Evolutionary conservation across 2,113 vertebrate species (phyloP).

Genomic region (Echinops telfairi): DNA sequence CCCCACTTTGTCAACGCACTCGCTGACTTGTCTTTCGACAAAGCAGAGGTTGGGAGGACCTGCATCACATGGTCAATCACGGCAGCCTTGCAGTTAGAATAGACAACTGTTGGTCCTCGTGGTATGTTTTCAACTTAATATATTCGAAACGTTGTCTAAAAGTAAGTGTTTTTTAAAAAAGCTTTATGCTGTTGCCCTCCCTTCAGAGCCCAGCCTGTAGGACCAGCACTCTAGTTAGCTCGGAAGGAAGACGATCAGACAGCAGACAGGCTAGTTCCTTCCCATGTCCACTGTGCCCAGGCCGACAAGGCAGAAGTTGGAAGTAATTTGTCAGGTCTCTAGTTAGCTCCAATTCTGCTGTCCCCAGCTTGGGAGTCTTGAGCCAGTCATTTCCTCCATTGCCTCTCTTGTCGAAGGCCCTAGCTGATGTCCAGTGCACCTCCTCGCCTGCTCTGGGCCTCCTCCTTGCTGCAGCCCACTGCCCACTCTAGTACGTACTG

Average conservation of each 20-base stretch:
- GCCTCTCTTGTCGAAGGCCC: neutral
- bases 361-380: neutral
- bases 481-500: neutral
- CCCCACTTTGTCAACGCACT: neutral
- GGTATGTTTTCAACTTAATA: neutral
- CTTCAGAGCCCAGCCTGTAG: accelerated
- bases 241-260: neutral
- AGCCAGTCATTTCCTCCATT: neutral
- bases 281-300: neutral
- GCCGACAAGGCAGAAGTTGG: too few relatives aligned
- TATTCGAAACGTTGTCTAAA: neutral
- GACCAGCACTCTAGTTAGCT: neutral
- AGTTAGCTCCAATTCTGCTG: neutral
- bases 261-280: neutral
- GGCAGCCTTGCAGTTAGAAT: neutral
- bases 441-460: neutral
- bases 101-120: neutral
- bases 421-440: accelerated
- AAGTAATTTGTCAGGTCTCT: neutral
- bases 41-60: neutral
- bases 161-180: constrained; percentile 32
- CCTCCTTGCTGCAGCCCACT: neutral
- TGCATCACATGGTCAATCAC: accelerated
- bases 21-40: neutral
- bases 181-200: neutral